Evolutionary conservation across 2,797 vertebrate genomes (phyloP).

Genomic region (Cyclura pinguis): DNA sequence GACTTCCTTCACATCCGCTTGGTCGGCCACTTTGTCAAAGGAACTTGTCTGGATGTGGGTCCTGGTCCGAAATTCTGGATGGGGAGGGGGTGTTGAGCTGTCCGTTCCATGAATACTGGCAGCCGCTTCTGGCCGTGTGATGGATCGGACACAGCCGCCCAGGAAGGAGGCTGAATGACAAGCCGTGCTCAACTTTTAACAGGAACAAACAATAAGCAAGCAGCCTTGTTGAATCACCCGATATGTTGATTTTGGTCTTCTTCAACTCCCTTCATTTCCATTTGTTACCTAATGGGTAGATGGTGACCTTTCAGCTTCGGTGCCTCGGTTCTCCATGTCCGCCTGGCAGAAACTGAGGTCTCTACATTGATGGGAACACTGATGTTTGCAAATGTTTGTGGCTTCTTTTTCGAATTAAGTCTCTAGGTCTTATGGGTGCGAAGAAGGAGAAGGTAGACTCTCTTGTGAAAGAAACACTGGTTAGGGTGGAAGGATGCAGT

Average conservation of each 20-base stretch:
- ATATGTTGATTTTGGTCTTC: fast-evolving
- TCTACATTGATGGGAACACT: not conserved
- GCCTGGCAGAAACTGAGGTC: not conserved
- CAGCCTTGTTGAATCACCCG: not conserved
- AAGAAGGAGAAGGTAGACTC: not conserved
- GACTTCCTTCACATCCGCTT: not conserved
- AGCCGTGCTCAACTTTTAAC: not conserved
- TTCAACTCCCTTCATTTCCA: not conserved
- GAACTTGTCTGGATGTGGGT: not conserved
- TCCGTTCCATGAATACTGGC: fast-evolving
- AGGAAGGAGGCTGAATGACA: constrained; percentile 28
- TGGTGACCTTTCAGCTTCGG: fast-evolving
- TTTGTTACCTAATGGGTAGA: not conserved
- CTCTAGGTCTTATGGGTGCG: not conserved
- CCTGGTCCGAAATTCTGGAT: not conserved
- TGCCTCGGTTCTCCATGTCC: not conserved
- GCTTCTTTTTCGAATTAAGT: not conserved
- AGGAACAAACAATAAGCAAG: not conserved
- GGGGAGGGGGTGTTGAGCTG: not conserved
- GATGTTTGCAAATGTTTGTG: not conserved
- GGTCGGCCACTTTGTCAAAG: not conserved
- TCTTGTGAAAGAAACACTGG: not conserved
- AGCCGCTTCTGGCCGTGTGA: not conserved
- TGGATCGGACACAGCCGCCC: not conserved
- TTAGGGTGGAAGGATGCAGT: too few species aligned